Conservation (phyloP, 1,140 invertebrate genomes). For the Aricia agestis region DNA sequence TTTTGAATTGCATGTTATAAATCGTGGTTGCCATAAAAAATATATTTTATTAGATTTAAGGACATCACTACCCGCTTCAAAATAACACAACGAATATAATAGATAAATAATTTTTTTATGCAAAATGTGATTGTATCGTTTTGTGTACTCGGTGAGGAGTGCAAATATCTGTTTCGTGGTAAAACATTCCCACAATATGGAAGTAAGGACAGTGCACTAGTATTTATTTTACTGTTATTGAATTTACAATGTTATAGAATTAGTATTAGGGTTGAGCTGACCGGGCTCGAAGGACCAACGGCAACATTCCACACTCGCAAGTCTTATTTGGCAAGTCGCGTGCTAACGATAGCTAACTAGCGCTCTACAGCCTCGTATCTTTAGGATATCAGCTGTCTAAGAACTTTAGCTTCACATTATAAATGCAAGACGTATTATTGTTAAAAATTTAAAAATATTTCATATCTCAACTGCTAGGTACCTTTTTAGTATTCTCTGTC, state of each 20-base stretch:
- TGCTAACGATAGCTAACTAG: neutral
- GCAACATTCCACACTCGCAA: slow-evolving; percentile 3
- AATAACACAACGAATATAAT: slow-evolving; percentile 1
- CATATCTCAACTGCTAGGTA: neutral
- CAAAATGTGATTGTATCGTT: slow-evolving; percentile 2
- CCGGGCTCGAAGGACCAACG: neutral
- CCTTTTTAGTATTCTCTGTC: neutral
- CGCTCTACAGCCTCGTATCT: neutral
- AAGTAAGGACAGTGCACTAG: neutral
- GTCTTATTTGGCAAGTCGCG: neutral
- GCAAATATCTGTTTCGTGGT: neutral
- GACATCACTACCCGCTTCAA: neutral
- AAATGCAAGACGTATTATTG: neutral
- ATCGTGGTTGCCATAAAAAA: slow-evolving; percentile 12
- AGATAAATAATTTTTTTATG: slow-evolving; percentile 5
- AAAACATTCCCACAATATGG: neutral
- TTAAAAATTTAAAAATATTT: neutral
- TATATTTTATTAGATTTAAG: slow-evolving; percentile 14
- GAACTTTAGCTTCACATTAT: neutral
- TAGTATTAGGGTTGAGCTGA: neutral
- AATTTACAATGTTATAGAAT: neutral
- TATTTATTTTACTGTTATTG: neutral
- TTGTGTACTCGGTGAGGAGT: neutral
- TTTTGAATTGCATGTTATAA: neutral
- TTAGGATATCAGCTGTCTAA: too few relatives aligned